Evolutionary conservation across 1,140 invertebrate species (phyloP).

Genomic region (Varroa destructor): DNA sequence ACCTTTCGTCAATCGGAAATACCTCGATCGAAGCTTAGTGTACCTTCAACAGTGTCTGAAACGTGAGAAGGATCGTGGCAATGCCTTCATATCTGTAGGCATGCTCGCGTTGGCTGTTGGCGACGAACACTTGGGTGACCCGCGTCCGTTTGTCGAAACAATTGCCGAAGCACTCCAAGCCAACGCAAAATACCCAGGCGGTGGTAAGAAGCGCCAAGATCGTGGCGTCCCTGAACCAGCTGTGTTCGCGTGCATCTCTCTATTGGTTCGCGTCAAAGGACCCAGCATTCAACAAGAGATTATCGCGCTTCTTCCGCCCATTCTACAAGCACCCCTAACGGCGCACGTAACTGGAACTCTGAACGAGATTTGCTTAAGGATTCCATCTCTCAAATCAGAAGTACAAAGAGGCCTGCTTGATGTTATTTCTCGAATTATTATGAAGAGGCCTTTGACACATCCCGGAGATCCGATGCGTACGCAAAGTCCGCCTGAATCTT

Average conservation of each 20-base stretch:
- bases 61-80: slow-evolving; percentile 64
- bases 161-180: slow-evolving; percentile 65
- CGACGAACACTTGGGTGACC: slow-evolving; percentile 59
- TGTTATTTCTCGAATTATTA: slow-evolving; percentile 71
- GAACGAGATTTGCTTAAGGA: slow-evolving; percentile 69
- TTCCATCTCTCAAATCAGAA: slow-evolving; percentile 70
- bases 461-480: slow-evolving; percentile 52
- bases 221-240: slow-evolving; percentile 59
- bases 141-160: slow-evolving; percentile 71
- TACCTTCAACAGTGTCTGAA: slow-evolving; percentile 62
- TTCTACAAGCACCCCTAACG: slow-evolving; percentile 72
- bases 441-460: slow-evolving; percentile 67
- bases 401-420: slow-evolving; percentile 81
- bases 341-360: slow-evolving; percentile 63
- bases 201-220: slow-evolving; percentile 38
- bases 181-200: slow-evolving; percentile 42
- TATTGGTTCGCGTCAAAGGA: slow-evolving; percentile 71
- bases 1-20: slow-evolving; percentile 50
- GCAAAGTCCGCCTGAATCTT: slow-evolving; percentile 28
- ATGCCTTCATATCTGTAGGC: slow-evolving; percentile 77
- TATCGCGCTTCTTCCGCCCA: slow-evolving; percentile 68
- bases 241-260: slow-evolving; percentile 85
- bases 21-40: slow-evolving; percentile 52
- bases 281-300: slow-evolving; percentile 61
- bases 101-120: slow-evolving; percentile 78